These are phyloP conservation scores for Gisinianus flammeolus DNA, from an alignment of 2,888 invertebrate species.

Conservation along the genomic window DNA sequence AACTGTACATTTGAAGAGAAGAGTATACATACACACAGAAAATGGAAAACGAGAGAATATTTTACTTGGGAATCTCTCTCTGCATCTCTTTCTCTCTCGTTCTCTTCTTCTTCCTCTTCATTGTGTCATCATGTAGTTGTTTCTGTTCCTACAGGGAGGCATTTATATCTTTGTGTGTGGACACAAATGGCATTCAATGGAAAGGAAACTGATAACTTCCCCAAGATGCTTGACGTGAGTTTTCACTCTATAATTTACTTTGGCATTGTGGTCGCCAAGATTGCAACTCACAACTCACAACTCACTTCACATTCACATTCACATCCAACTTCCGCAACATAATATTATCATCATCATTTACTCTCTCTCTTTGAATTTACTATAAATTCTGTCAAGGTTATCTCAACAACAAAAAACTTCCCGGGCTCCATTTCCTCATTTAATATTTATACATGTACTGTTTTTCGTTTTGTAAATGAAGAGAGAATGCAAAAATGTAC, in stretches of 20 bases:
- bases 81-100: background rate
- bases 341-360: no score
- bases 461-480: no score
- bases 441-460: no score
- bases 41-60: background rate
- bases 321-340: background rate
- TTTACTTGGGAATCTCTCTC: background rate
- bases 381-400: background rate
- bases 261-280: slow-evolving; percentile 11
- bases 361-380: no score
- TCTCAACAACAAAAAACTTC: background rate
- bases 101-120: background rate
- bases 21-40: background rate
- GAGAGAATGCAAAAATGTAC: no score
- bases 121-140: background rate
- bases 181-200: background rate
- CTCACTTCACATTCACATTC: background rate
- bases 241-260: slow-evolving; percentile 14
- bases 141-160: slow-evolving; percentile 2
- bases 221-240: background rate
- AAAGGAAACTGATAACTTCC: slow-evolving; percentile 12
- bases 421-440: background rate
- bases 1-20: background rate
- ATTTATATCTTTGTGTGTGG: slow-evolving; percentile 12
- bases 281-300: background rate